Percentiles rank a stretch among this genome's conserved stretches.
phyloP scores from a whole-genome alignment of 2,888 invertebrate species.

The Netelia fuscicornis region DNA sequence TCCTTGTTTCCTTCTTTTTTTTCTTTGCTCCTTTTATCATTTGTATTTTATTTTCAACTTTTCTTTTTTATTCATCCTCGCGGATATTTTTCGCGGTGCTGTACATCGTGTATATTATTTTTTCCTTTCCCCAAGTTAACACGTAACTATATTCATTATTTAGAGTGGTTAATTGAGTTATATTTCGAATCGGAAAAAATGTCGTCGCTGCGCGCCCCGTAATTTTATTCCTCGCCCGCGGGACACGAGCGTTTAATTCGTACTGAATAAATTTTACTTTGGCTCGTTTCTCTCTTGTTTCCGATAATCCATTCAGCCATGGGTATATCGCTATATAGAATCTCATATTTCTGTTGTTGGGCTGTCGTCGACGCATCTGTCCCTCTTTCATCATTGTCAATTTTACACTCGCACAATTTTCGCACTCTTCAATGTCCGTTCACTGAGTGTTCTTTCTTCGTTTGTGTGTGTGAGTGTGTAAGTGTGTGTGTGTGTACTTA shows the following conservation, averaged over 20 bases:
- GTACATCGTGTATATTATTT: neutral
- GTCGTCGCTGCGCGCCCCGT: slow-evolving; percentile 20
- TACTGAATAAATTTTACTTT: slow-evolving; percentile 59
- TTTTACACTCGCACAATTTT: neutral
- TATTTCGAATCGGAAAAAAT: slow-evolving; percentile 46
- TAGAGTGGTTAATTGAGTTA: slow-evolving; percentile 41
- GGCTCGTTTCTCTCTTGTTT: slow-evolving; percentile 33
- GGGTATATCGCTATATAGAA: slow-evolving; percentile 41
- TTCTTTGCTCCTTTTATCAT: neutral
- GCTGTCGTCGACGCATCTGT: neutral
- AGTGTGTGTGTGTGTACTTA: slow-evolving; percentile 16
- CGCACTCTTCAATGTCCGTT: slow-evolving; percentile 34
- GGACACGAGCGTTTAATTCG: slow-evolving; percentile 42
- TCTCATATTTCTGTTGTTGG: slow-evolving; percentile 9
- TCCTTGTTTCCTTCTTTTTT: neutral
- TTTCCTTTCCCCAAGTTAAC: slow-evolving; percentile 31
- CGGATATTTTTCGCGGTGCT: slow-evolving; percentile 2
- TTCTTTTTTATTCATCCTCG: neutral
- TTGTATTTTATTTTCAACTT: neutral
- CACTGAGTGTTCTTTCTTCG: slow-evolving; percentile 2
- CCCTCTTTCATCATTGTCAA: slow-evolving; percentile 4
- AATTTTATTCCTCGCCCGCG: slow-evolving; percentile 21
- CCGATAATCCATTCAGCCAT: slow-evolving; percentile 17
- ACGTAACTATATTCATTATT: slow-evolving; percentile 58
- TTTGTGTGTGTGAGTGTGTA: too few relatives aligned